These are phyloP conservation scores for Myiotriccus ornatus DNA, from an alignment of 2,797 vertebrate species.

Conservation along the genomic window DNA sequence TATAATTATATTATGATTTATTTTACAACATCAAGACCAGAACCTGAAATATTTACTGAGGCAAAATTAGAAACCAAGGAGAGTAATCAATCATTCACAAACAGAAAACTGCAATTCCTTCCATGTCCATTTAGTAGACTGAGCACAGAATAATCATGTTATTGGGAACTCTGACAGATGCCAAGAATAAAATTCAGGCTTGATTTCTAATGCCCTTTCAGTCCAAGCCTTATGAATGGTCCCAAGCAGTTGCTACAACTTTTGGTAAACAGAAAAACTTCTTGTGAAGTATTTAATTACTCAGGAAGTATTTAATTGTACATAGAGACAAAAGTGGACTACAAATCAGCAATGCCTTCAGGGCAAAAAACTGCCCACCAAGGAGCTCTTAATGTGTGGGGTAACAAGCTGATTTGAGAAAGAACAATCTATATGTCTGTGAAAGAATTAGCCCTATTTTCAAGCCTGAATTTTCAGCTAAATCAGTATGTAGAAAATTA, in stretches of 20 bases:
- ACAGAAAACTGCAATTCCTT: neutral
- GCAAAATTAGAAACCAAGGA: conserved; percentile 16
- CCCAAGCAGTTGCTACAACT: neutral
- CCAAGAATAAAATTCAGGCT: neutral
- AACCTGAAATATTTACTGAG: conserved; percentile 27
- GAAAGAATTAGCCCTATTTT: neutral
- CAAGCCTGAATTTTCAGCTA: neutral
- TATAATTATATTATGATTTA: conserved; percentile 45
- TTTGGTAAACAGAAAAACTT: neutral
- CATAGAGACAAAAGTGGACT: neutral
- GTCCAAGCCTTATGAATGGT: neutral
- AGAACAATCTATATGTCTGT: neutral
- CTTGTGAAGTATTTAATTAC: neutral
- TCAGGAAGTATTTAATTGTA: neutral
- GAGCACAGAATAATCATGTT: neutral
- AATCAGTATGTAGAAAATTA: neutral
- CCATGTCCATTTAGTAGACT: neutral
- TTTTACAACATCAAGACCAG: neutral
- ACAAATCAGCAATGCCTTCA: neutral
- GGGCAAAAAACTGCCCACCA: neutral
- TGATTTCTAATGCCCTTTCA: neutral
- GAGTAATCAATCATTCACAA: conserved; percentile 3
- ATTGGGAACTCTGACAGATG: neutral
- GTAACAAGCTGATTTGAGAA: neutral
- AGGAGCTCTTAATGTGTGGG: neutral